These are phyloP conservation scores for Tetragonula carbonaria DNA, from an alignment of 2,888 invertebrate genomes.

Conservation along the genomic window DNA sequence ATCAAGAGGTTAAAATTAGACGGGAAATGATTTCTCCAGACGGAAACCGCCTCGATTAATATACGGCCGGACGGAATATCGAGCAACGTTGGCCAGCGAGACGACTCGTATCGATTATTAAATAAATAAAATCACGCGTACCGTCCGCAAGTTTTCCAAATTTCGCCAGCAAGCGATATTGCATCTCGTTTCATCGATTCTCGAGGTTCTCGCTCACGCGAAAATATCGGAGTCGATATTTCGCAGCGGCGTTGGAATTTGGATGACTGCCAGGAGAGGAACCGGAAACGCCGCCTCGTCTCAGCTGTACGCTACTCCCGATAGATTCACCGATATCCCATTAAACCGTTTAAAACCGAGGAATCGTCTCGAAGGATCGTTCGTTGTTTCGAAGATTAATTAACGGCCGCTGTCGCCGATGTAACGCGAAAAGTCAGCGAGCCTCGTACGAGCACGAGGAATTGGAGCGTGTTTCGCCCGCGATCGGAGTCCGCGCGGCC, in stretches of 20 bases:
- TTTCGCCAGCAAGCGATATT: background rate
- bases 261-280: conserved; percentile 21
- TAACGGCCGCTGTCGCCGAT: conserved; percentile 43
- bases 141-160: background rate
- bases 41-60: too few relatives aligned
- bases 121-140: conserved; percentile 46
- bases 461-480: conserved; percentile 24
- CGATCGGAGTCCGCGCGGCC: background rate
- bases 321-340: conserved; percentile 40
- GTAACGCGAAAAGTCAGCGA: conserved; percentile 30
- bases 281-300: background rate
- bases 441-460: background rate
- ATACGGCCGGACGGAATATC: too few relatives aligned
- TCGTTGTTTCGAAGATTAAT: conserved; percentile 50
- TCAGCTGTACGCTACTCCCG: conserved; percentile 18
- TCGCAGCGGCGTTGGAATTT: background rate
- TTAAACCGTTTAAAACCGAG: conserved; percentile 22
- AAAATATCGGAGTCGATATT: background rate
- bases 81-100: too few relatives aligned
- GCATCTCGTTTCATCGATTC: background rate
- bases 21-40: too few relatives aligned
- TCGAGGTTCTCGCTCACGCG: background rate
- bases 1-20: too few relatives aligned
- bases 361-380: conserved; percentile 17
- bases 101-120: too few relatives aligned